phyloP scores from a whole-genome alignment of 2,797 vertebrate genomes.

The Anguilla pacifica region DNA sequence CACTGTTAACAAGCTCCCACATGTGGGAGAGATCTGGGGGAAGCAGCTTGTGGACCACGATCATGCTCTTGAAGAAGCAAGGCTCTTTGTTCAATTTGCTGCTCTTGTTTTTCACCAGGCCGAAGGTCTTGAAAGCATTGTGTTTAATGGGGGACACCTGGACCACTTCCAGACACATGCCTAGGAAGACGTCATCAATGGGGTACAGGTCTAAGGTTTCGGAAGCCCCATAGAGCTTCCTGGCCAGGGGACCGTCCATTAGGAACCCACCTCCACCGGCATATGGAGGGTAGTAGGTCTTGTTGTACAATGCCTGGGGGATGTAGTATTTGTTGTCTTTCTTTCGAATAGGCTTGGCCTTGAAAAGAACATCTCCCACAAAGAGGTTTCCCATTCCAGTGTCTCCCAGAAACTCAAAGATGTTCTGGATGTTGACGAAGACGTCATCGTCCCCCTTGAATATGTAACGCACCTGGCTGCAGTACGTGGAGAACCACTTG shows the following conservation, averaged over 20 bases:
- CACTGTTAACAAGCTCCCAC: constrained; percentile 89
- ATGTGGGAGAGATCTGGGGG: constrained; percentile 83
- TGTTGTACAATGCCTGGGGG: constrained; percentile 80
- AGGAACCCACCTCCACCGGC: constrained; percentile 93
- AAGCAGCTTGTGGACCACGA: constrained; percentile 95
- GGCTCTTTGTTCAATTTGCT: constrained; percentile 94
- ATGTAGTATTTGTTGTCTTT: constrained; percentile 96
- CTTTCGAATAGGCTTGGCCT: constrained; percentile 85
- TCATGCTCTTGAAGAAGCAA: constrained; percentile 88
- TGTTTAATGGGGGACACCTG: constrained; percentile 82
- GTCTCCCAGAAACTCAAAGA: constrained; percentile 85
- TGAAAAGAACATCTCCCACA: constrained; percentile 86
- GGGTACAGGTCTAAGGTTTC: constrained; percentile 88
- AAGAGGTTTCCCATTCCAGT: constrained; percentile 75
- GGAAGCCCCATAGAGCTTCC: constrained; percentile 75
- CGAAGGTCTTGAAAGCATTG: constrained; percentile 92
- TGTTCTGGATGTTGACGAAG: constrained; percentile 86
- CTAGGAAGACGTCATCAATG: constrained; percentile 93
- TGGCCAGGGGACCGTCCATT: constrained; percentile 82
- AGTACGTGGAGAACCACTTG: constrained; percentile 93
- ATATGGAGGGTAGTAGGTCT: constrained; percentile 86
- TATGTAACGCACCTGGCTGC: constrained; percentile 76
- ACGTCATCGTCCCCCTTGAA: constrained; percentile 96
- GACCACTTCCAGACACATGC: constrained; percentile 92
- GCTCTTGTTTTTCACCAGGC: constrained; percentile 85